A percentile compares a stretch with the other conserved stretches of the same genome.
phyloP scores from a whole-genome alignment of 92 coral and sea anemone species.

The Epizoanthus stellaris region DNA sequence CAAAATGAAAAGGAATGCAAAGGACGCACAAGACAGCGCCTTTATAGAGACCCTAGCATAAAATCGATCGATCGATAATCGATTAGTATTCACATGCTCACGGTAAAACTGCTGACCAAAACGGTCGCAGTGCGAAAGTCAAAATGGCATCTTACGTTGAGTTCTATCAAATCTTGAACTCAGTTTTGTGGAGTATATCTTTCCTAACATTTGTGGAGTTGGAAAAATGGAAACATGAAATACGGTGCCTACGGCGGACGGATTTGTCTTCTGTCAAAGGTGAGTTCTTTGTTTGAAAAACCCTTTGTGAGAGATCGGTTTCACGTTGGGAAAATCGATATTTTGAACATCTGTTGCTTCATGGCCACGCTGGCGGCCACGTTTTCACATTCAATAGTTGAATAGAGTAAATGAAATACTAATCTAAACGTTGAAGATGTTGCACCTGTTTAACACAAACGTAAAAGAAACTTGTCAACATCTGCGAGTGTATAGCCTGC shows the following conservation, averaged over 20 bases:
- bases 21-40: not conserved
- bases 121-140: not conserved
- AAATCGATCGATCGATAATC: slow-evolving; percentile 5
- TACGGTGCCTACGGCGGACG: slow-evolving; percentile 3
- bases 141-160: slow-evolving; percentile 10
- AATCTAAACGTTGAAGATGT: not conserved
- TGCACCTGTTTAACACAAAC: not conserved
- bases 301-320: slow-evolving; percentile 1
- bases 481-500: too few species aligned
- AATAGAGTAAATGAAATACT: not conserved
- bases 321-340: slow-evolving; percentile 1
- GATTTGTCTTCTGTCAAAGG: slow-evolving; percentile 10
- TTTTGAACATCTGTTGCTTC: not conserved
- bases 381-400: not conserved
- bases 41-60: not conserved
- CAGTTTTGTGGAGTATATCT: not conserved
- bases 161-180: not conserved
- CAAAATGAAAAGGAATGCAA: not conserved
- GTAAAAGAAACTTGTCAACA: not conserved
- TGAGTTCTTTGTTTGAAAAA: slow-evolving; percentile 5
- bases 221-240: not conserved
- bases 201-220: not conserved
- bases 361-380: not conserved
- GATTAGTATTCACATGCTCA: not conserved
- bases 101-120: slow-evolving; percentile 23